phyloP scores from a whole-genome alignment of 2,113 vertebrate genomes.

The Synodontis membranacea region DNA sequence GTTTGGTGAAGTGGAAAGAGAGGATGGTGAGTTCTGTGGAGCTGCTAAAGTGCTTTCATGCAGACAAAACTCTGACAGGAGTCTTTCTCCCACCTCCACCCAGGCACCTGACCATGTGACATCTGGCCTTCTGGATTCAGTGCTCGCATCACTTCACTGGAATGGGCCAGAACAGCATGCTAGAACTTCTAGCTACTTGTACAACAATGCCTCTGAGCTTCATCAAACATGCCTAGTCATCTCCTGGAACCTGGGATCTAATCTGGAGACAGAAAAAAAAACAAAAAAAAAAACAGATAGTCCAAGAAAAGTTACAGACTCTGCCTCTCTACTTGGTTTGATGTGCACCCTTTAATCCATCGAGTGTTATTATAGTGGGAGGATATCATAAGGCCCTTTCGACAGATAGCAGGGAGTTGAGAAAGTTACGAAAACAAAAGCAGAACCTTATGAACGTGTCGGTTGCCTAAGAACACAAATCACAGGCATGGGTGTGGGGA shows the following conservation, averaged over 20 bases:
- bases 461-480: conserved; percentile 45
- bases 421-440: conserved; percentile 57
- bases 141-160: conserved; percentile 34
- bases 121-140: conserved; percentile 29
- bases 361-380: conserved; percentile 48
- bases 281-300: background rate
- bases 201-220: conserved; percentile 23
- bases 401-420: conserved; percentile 45
- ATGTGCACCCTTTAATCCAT: conserved; percentile 43
- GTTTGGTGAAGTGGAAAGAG: conserved; percentile 39
- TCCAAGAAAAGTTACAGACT: conserved; percentile 30
- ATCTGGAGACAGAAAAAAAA: background rate
- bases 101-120: conserved; percentile 43
- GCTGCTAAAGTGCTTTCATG: conserved; percentile 43
- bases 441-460: conserved; percentile 39
- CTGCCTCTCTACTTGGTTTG: conserved; percentile 12
- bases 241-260: conserved; percentile 2
- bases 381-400: conserved; percentile 37
- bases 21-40: conserved; percentile 21
- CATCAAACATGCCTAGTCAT: conserved; percentile 3
- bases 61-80: conserved; percentile 39
- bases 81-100: conserved; percentile 25
- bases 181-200: conserved; percentile 22
- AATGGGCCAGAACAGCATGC: conserved; percentile 9
- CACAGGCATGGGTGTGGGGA: conserved; percentile 22